phyloP scores from a whole-genome alignment of 1,140 invertebrate species.

The Lycorma delicatula region DNA sequence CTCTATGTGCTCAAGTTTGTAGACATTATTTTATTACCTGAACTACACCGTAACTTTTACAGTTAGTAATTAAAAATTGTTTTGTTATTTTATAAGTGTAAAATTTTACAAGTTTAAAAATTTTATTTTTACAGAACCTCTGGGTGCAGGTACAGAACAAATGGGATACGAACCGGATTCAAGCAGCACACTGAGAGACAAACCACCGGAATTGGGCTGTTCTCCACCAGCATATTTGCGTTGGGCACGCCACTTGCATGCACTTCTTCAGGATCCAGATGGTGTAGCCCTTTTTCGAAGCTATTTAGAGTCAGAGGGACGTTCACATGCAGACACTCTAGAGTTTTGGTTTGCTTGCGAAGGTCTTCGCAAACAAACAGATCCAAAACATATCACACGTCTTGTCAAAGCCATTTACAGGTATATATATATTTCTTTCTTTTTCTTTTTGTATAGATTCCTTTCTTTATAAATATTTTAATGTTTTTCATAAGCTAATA shows the following conservation, averaged over 20 bases:
- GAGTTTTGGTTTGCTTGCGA: slow-evolving; percentile 89
- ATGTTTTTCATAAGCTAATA: too few species aligned
- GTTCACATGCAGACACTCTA: slow-evolving; percentile 63
- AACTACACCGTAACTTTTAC: background rate
- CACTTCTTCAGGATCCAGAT: slow-evolving; percentile 73
- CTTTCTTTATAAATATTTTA: too few species aligned
- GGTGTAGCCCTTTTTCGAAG: slow-evolving; percentile 75
- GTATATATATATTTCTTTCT: too few species aligned
- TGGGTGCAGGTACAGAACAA: slow-evolving; percentile 40
- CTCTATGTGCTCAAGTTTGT: too few species aligned
- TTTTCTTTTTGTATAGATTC: too few species aligned
- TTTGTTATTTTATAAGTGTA: background rate
- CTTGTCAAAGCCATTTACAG: slow-evolving; percentile 75
- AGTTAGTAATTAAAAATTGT: background rate
- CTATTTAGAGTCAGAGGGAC: slow-evolving; percentile 72
- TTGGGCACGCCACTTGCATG: slow-evolving; percentile 76
- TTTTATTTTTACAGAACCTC: slow-evolving; percentile 25
- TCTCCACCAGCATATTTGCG: slow-evolving; percentile 69
- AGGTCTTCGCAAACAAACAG: slow-evolving; percentile 70
- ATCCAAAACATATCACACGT: slow-evolving; percentile 59
- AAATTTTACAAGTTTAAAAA: background rate
- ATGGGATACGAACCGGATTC: slow-evolving; percentile 44
- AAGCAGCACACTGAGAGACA: slow-evolving; percentile 30
- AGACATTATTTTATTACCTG: background rate
- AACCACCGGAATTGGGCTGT: slow-evolving; percentile 37